Evolutionary conservation across 2,113 vertebrate species (phyloP).

Genomic region (Notiomystis cincta): DNA sequence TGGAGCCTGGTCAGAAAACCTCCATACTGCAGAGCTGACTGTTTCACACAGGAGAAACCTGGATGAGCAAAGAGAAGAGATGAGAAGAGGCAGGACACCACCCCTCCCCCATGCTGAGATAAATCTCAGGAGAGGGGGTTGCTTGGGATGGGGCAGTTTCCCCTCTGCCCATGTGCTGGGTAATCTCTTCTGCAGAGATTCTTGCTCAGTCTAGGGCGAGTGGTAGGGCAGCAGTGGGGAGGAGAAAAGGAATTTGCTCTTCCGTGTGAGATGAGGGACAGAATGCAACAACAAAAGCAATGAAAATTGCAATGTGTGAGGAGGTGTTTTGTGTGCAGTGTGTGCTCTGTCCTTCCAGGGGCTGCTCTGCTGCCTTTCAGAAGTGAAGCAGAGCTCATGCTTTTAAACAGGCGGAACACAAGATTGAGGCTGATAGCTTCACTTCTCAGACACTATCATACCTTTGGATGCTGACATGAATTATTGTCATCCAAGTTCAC

Average conservation of each 20-base stretch:
- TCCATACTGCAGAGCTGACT: neutral
- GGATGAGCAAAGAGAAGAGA: neutral
- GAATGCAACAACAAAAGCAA: neutral
- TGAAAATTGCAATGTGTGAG: neutral
- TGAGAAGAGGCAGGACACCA: neutral
- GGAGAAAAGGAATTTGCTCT: neutral
- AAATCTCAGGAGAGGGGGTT: neutral
- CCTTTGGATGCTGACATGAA: slow-evolving; percentile 13
- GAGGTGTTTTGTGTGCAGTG: neutral
- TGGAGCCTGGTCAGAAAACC: neutral
- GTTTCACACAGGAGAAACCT: neutral
- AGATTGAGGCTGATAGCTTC: neutral
- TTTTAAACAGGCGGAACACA: neutral
- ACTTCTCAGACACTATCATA: neutral
- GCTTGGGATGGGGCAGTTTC: neutral
- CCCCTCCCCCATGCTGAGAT: fast-evolving
- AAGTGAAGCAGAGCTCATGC: neutral
- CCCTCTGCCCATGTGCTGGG: neutral
- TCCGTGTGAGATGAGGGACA: neutral
- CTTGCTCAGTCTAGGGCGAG: fast-evolving
- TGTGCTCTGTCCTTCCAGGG: neutral
- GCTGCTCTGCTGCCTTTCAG: neutral
- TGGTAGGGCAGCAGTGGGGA: fast-evolving
- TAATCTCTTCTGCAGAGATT: neutral
- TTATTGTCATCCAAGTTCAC: slow-evolving; percentile 14